Conservation (phyloP, 2,888 invertebrate species). For the Tipula helvola region DNA sequence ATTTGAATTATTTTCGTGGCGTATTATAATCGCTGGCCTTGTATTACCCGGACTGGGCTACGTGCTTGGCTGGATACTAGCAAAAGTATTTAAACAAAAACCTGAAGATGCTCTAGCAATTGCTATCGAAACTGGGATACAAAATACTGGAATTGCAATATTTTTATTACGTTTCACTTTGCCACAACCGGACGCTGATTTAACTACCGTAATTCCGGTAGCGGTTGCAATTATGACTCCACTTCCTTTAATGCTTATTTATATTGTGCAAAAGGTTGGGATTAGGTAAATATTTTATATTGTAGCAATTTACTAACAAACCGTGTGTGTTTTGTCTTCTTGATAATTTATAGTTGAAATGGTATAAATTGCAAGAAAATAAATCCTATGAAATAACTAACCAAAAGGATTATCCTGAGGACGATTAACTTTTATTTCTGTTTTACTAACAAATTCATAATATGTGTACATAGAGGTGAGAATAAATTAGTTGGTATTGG, state of each 20-base stretch:
- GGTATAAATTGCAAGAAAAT: background rate
- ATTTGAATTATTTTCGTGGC: slow-evolving; percentile 77
- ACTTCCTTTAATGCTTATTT: slow-evolving; percentile 56
- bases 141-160: slow-evolving; percentile 88
- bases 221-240: slow-evolving; percentile 91
- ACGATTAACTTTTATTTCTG: background rate
- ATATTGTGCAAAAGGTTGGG: slow-evolving; percentile 40
- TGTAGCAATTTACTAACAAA: background rate
- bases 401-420: background rate
- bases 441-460: background rate
- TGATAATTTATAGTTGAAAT: background rate
- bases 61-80: slow-evolving; percentile 49
- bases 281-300: slow-evolving; percentile 8
- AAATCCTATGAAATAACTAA: background rate
- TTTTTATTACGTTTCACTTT: slow-evolving; percentile 72
- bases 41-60: slow-evolving; percentile 76
- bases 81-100: slow-evolving; percentile 47
- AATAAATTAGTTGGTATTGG: background rate
- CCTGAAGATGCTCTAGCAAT: slow-evolving; percentile 68
- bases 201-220: slow-evolving; percentile 84
- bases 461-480: background rate
- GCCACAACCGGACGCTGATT: slow-evolving; percentile 73
- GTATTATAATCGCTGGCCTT: slow-evolving; percentile 67
- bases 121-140: slow-evolving; percentile 84
- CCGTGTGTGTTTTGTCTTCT: background rate